These are phyloP conservation scores for Peromyscus polionotus DNA, from an alignment of 2,113 vertebrate genomes.

Conservation along the genomic window DNA sequence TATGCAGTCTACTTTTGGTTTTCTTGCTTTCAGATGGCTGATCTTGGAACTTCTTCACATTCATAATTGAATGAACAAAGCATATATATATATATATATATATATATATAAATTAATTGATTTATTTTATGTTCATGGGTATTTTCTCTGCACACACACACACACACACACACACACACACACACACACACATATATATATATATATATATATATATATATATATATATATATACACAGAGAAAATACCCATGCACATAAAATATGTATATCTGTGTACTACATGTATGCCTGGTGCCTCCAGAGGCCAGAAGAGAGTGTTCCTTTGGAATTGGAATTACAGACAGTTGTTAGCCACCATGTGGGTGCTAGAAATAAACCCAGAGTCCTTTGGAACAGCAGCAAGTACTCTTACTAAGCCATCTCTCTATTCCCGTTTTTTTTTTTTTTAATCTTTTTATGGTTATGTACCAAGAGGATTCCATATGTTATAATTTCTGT, in stretches of 20 bases:
- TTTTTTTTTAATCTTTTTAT: background rate
- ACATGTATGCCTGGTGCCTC: background rate
- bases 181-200: background rate
- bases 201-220: no score
- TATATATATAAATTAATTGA: background rate
- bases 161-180: no score
- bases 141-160: background rate
- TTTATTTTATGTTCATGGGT: background rate
- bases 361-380: background rate
- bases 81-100: no score
- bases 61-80: background rate
- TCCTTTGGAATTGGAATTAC: background rate
- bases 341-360: background rate
- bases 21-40: background rate
- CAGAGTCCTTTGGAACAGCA: background rate
- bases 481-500: background rate
- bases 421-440: background rate
- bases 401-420: background rate
- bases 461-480: background rate
- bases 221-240: background rate
- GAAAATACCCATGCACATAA: no score
- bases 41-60: background rate
- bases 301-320: background rate
- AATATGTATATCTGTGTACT: background rate
- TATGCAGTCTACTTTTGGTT: background rate